Conservation (phyloP, 2,888 invertebrate species). For the Erebia epiphron region DNA sequence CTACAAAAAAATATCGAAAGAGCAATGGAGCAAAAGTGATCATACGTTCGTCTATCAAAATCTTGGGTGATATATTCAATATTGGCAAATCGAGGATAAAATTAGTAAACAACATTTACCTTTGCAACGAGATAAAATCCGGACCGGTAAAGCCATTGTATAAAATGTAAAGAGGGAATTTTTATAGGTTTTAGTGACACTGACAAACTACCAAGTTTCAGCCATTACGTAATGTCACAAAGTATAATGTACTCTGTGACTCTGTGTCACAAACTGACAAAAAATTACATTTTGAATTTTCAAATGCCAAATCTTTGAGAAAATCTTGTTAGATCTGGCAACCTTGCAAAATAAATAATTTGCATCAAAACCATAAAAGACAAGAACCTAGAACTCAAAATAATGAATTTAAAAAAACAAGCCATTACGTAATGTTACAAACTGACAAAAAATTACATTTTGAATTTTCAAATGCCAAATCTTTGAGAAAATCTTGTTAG, state of each 20-base stretch:
- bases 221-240: slow-evolving; percentile 64
- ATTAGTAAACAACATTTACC: slow-evolving; percentile 63
- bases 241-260: too few relatives aligned
- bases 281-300: background rate
- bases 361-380: too few relatives aligned
- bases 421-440: too few relatives aligned
- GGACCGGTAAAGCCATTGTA: slow-evolving; percentile 83
- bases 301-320: too few relatives aligned
- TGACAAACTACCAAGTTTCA: slow-evolving; percentile 56
- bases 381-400: too few relatives aligned
- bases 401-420: too few relatives aligned
- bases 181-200: slow-evolving; percentile 59
- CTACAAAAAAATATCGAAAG: slow-evolving; percentile 35
- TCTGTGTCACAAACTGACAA: slow-evolving; percentile 32
- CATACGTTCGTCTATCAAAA: background rate
- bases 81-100: background rate
- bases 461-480: too few relatives aligned
- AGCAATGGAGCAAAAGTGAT: slow-evolving; percentile 4
- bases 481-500: too few relatives aligned
- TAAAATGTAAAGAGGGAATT: slow-evolving; percentile 51
- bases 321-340: too few relatives aligned
- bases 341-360: too few relatives aligned
- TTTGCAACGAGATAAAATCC: slow-evolving; percentile 82
- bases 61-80: too few relatives aligned
- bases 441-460: too few relatives aligned